Evolutionary conservation across 2,797 vertebrate species (phyloP), one percentile per base, ranked within the genome.

Genomic region (Manis pentadactyla): DNA sequence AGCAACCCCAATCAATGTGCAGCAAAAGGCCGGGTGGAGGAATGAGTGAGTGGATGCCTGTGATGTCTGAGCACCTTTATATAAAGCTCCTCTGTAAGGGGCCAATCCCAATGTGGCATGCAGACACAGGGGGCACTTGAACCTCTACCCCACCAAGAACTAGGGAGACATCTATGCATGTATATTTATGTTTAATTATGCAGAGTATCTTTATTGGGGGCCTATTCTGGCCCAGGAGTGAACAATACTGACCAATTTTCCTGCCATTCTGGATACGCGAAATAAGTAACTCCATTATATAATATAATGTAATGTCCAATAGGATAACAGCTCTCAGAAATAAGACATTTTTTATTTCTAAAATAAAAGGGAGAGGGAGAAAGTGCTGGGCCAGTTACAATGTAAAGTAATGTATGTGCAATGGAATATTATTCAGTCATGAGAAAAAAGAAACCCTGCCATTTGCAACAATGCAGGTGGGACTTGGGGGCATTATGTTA

Each of bases 1-100:
- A 75, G 59, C 15, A 19, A 55, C 19, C 4, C 42, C 13, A 31
- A 5, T 9, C 25, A 25, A 37, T 5, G 6, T 27, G 7, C 29
- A 23, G 12, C 5, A 51, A 39, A 14, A 69, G 51, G 37, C 29
- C 27, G 55, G 19, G 21, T 2, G 4, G 9, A 21, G 1, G 49
- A 73, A 49, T 0, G 19, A 46, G 53, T 55, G 39, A n/a, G 37
- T n/a, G 23, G 29, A 5, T 3, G 34, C 21, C 34, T 0, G 1
- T 31, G 17, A 6, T 25, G 74, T 46, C 19, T 0, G 27, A 37
- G 31, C 19, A 68, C 79, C 2, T 34, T 17, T 12, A 17, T 5
- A 8, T 23, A 4, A 17, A 73, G 29, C 13, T 49, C 21, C n/a
- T 42, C 15, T 46, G 4, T 7, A 46, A 17, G 1, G 13, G 39